phyloP scores from a whole-genome alignment of 1,140 invertebrate genomes.

The Drosophila teissieri region DNA sequence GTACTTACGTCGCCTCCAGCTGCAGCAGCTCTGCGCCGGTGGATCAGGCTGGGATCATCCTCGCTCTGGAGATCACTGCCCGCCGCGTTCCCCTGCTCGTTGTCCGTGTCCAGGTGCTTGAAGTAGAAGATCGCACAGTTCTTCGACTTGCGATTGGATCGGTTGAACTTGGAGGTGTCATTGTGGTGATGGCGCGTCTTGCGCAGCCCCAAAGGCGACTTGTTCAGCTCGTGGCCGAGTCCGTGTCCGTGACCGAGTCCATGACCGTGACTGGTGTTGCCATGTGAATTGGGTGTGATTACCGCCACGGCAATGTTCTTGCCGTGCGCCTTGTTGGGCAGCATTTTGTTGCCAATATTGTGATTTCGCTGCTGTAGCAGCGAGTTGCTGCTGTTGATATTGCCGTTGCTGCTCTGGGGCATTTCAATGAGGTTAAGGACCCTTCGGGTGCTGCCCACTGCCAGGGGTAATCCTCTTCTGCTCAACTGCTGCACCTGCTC shows the following conservation, averaged over 20 bases:
- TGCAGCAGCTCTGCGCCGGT: not conserved
- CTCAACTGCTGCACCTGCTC: conserved; percentile 66
- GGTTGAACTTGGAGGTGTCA: conserved; percentile 87
- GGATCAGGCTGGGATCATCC: conserved; percentile 32
- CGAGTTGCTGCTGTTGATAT: conserved; percentile 29
- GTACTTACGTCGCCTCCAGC: conserved; percentile 48
- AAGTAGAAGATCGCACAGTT: conserved; percentile 93
- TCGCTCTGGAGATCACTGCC: conserved; percentile 64
- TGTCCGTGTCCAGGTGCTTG: conserved; percentile 93
- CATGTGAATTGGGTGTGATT: conserved; percentile 72
- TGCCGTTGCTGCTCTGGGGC: conserved; percentile 24
- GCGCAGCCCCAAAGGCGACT: conserved; percentile 59
- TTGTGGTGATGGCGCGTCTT: conserved; percentile 85
- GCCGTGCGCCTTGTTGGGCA: conserved; percentile 47
- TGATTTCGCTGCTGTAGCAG: conserved; percentile 30
- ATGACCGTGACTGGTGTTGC: conserved; percentile 27
- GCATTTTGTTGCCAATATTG: conserved; percentile 55
- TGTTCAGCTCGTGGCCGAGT: conserved; percentile 58
- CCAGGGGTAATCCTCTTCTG: conserved; percentile 23
- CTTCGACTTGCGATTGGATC: conserved; percentile 90
- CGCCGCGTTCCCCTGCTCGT: conserved; percentile 86
- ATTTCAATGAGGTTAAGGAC: conserved; percentile 19
- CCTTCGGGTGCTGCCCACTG: conserved; percentile 6
- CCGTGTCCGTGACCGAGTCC: conserved; percentile 22
- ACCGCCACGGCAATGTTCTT: conserved; percentile 80